phyloP scores from a whole-genome alignment of 2,888 invertebrate genomes.

The Oxycera nigricornis region DNA sequence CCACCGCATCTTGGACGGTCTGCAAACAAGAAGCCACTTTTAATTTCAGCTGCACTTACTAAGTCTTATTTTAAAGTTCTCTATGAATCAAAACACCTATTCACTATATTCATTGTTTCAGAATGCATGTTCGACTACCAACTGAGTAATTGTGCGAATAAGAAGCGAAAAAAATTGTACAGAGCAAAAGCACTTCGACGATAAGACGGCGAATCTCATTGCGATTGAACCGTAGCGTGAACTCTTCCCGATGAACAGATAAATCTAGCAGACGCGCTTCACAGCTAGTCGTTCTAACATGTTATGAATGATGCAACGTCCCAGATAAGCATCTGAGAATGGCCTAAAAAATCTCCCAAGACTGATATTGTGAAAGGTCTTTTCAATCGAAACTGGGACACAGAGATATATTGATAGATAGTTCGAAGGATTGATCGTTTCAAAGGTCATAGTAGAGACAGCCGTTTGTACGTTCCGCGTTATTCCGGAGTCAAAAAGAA shows the following conservation, averaged over 20 bases:
- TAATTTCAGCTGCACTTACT: no score
- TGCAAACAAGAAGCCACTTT: not conserved
- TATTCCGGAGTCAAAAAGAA: no score
- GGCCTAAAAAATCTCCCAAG: not conserved
- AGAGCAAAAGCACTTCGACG: not conserved
- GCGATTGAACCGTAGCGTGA: slow-evolving; percentile 42
- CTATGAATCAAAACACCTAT: no score
- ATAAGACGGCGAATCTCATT: slow-evolving; percentile 27
- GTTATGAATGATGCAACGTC: slow-evolving; percentile 22
- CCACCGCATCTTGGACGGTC: not conserved
- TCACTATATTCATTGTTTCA: not conserved
- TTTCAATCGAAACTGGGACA: slow-evolving; percentile 5
- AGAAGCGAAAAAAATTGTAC: not conserved
- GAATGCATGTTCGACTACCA: not conserved
- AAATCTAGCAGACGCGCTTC: not conserved
- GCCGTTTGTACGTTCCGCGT: no score
- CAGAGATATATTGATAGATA: not conserved
- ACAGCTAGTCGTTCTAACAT: not conserved
- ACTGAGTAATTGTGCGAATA: slow-evolving; percentile 2
- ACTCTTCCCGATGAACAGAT: slow-evolving; percentile 11
- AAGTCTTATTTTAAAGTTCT: not conserved
- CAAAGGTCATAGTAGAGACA: not conserved
- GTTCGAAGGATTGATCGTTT: not conserved
- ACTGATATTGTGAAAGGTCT: slow-evolving; percentile 34
- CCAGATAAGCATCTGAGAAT: not conserved